Evolutionary conservation across 2,113 vertebrate species (phyloP).

Genomic region (Brachyhypopomus occidentalis): DNA sequence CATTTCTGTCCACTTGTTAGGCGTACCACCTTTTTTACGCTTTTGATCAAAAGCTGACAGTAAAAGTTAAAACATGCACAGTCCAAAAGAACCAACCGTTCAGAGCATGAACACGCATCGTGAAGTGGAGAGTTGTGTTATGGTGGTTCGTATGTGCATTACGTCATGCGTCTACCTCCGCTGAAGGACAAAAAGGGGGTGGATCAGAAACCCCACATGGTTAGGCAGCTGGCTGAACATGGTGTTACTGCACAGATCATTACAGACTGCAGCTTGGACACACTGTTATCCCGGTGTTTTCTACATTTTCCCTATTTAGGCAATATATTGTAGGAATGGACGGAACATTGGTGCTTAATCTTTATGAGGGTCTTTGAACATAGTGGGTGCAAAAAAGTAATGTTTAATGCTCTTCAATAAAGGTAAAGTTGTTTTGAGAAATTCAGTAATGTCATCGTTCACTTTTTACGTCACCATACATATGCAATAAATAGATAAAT

Average conservation of each 20-base stretch:
- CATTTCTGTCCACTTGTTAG: not conserved
- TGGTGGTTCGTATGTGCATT: not conserved
- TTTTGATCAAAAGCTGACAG: not conserved
- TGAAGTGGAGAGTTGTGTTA: not conserved
- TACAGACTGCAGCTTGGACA: not conserved
- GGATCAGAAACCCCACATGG: not conserved
- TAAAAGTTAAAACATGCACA: too few species aligned
- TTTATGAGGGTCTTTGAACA: not conserved
- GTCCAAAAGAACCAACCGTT: not conserved
- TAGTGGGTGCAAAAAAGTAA: not conserved
- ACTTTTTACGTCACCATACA: too few species aligned
- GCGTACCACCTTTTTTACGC: not conserved
- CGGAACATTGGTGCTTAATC: not conserved
- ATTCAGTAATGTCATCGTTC: too few species aligned
- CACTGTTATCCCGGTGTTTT: not conserved
- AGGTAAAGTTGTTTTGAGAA: too few species aligned
- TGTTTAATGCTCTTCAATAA: not conserved
- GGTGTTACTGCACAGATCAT: not conserved
- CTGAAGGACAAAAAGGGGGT: not conserved
- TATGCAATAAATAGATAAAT: too few species aligned
- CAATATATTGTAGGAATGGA: not conserved
- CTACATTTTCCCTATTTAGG: not conserved
- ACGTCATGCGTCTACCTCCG: not conserved
- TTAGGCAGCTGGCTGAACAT: not conserved
- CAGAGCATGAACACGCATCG: too few species aligned